Evolutionary conservation across 2,113 vertebrate species (phyloP).

Genomic region (Paralichthys olivaceus): DNA sequence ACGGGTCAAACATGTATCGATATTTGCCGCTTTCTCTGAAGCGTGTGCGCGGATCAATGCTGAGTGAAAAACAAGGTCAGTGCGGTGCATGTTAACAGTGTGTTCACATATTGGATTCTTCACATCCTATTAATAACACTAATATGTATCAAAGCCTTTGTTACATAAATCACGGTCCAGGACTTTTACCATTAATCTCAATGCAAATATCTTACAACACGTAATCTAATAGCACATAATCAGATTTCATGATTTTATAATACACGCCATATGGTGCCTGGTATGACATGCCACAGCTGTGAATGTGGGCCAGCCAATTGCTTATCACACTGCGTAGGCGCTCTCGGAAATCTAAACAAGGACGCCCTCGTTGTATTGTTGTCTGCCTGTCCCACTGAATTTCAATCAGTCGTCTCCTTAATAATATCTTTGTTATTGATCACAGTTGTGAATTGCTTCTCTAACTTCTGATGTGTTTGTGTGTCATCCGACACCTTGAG

Average conservation of each 20-base stretch:
- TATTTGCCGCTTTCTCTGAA: constrained; percentile 19
- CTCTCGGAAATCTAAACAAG: constrained; percentile 48
- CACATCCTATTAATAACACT: neutral
- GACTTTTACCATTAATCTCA: constrained; percentile 36
- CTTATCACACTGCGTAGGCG: constrained; percentile 48
- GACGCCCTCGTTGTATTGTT: constrained; percentile 59
- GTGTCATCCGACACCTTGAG: constrained; percentile 23
- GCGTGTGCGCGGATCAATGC: constrained; percentile 41
- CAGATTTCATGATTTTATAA: constrained; percentile 44
- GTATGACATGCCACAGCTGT: constrained; percentile 50
- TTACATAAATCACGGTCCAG: constrained; percentile 2
- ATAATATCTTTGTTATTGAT: constrained; percentile 56
- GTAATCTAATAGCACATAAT: constrained; percentile 49
- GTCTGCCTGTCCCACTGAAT: constrained; percentile 54
- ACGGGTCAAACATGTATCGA: constrained; percentile 25
- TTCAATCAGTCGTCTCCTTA: constrained; percentile 62
- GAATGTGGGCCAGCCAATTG: constrained; percentile 50
- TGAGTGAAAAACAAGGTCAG: constrained; percentile 3
- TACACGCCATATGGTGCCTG: constrained; percentile 47
- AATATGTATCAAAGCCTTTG: constrained; percentile 1
- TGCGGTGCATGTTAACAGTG: neutral
- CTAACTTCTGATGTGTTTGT: constrained; percentile 29
- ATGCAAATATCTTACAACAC: constrained; percentile 29
- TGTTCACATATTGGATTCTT: constrained; percentile 14
- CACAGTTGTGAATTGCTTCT: constrained; percentile 32